Base-by-base conservation (phyloP, 2,888 invertebrate species). In the Dugesia japonica region DNA sequence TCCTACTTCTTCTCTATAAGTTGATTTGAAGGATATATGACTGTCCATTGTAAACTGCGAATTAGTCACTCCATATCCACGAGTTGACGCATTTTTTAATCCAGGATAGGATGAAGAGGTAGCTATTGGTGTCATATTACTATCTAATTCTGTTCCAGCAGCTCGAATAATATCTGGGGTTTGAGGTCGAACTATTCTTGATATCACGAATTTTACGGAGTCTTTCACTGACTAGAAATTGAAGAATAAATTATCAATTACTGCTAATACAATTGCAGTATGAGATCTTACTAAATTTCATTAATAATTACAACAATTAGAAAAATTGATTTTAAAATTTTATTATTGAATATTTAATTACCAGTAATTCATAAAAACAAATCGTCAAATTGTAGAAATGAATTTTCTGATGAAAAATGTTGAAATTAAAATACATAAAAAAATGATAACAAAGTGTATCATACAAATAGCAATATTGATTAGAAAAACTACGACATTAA, bases 151-250 rank as follows among this genome's bases (percentile, higher is more conserved):
- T 13, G 77, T 71, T 15, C 71, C 28, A 7, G 77, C 77, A 4
- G 42, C 72, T 1, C 82, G 81, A 71, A 83, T 82, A 33, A 83
- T 80, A 80, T 83, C 83, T 7, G 83, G 83, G 0, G 83, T 83
- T 79, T 83, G 82, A 1, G 83, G 83, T 1, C 76, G 75, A n/a
- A 42, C 26, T 20, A 28, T 56, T 26, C 83, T 80, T 0, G 83
- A 82, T 76, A 83, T 80, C 75, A 83, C 82, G 80, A 83, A 82
- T 80, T 82, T 82, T 71, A 83, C 82, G 78, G 80, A 80, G 42
- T 73, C 76, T 26, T 72, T 42, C 20, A 79, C 78, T 31, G 78
- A 77, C 79, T 79, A 73, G 23, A 77, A 74, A 20, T 56, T 20
- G 4, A 56, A 56, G 17, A 38, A 38, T 56, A 56, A 20, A 56